Conservation (phyloP, 2,888 invertebrate genomes). For the Drosophila algonquin region DNA sequence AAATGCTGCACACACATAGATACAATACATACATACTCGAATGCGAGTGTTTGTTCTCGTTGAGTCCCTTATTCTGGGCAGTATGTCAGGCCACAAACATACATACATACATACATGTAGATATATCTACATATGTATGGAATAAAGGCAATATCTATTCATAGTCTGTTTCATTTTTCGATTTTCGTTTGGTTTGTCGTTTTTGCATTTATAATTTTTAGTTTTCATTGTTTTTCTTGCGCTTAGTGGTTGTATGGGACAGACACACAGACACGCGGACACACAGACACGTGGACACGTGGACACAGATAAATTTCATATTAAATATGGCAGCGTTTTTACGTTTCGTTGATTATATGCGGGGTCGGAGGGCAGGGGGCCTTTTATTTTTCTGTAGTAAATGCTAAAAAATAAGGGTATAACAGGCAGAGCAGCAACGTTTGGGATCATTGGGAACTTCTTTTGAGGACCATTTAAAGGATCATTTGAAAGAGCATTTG, state of each 20-base stretch:
- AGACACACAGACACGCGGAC: background rate
- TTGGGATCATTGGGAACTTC: too few species aligned
- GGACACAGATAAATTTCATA: constrained; percentile 26
- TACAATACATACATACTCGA: background rate
- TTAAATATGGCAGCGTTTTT: constrained; percentile 44
- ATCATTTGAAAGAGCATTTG: too few species aligned
- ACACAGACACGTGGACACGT: background rate
- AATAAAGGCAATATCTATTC: constrained; percentile 45
- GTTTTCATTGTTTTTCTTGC: constrained; percentile 30
- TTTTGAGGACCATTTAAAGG: too few species aligned
- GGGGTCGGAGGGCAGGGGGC: background rate
- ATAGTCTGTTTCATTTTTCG: constrained; percentile 32
- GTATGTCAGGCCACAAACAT: constrained; percentile 14
- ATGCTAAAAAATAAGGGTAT: too few species aligned
- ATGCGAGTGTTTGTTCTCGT: constrained; percentile 8
- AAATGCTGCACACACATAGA: constrained; percentile 12
- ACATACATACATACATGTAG: background rate
- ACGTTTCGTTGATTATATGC: constrained; percentile 48
- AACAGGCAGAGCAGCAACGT: background rate
- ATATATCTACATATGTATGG: background rate
- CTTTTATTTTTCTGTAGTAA: too few species aligned
- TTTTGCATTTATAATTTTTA: constrained; percentile 52
- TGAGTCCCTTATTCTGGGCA: constrained; percentile 20
- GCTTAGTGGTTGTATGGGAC: background rate
- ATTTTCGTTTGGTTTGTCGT: constrained; percentile 44